Evolutionary conservation across 2,888 invertebrate genomes (phyloP).

Genomic region (Acleris cristana): DNA sequence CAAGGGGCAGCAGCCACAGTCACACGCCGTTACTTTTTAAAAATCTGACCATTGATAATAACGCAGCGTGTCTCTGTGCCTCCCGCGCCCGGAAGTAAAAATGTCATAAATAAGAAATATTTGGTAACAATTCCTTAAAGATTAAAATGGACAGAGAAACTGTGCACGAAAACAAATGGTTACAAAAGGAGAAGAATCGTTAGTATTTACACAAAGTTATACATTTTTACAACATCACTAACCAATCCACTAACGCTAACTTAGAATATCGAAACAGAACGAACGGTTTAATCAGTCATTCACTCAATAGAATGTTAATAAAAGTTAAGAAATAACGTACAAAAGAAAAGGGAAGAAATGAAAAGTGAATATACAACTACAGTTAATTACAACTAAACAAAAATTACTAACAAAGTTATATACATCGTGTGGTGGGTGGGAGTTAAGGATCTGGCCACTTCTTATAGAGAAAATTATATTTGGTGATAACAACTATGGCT

Average conservation of each 20-base stretch:
- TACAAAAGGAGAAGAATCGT: constrained; percentile 54
- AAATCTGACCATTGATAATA: not conserved
- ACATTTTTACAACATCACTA: constrained; percentile 66
- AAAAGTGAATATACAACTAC: constrained; percentile 54
- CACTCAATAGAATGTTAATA: constrained; percentile 38
- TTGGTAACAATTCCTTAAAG: constrained; percentile 77
- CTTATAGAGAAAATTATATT: constrained; percentile 53
- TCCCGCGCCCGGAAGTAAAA: constrained; percentile 41
- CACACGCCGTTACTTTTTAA: constrained; percentile 33
- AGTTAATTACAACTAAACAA: constrained; percentile 60
- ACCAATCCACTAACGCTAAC: constrained; percentile 66
- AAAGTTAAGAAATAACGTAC: constrained; percentile 31
- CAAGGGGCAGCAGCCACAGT: constrained; percentile 46
- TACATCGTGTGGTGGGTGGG: constrained; percentile 78
- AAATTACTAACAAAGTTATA: constrained; percentile 65
- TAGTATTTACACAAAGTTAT: constrained; percentile 71
- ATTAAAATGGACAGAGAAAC: constrained; percentile 45
- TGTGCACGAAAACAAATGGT: constrained; percentile 56
- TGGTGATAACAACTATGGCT: constrained; percentile 52
- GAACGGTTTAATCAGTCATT: constrained; percentile 32
- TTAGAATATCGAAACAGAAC: constrained; percentile 45
- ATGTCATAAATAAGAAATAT: constrained; percentile 79
- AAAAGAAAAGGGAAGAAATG: constrained; percentile 41
- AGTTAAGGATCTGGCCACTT: constrained; percentile 73
- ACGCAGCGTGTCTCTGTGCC: constrained; percentile 17